A percentile compares a stretch with the other conserved stretches of the same genome.
Conservation (phyloP, 2,888 invertebrate species). For the Philopedon plagiatum region DNA sequence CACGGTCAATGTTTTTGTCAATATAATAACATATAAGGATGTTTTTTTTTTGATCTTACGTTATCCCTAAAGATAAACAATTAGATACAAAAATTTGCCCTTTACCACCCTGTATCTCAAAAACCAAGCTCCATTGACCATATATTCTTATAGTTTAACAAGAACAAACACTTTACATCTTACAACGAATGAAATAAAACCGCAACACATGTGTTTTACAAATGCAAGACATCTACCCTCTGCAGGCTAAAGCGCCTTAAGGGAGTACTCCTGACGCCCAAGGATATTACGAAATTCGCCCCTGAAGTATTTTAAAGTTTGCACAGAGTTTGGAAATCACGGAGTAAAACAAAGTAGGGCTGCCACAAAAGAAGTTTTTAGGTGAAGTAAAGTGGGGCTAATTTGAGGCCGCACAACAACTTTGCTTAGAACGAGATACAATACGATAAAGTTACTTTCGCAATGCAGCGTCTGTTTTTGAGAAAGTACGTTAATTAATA, state of each 20-base stretch:
- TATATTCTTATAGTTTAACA: no score
- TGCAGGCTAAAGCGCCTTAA: background rate
- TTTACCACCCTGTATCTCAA: no score
- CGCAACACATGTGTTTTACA: background rate
- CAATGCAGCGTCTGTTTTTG: background rate
- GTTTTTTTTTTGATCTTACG: no score
- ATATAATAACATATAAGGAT: no score
- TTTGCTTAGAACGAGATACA: background rate
- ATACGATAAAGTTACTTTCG: background rate
- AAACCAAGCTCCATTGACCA: no score
- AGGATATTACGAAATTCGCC: background rate
- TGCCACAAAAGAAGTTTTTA: background rate
- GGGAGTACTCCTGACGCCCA: background rate
- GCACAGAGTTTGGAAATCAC: background rate
- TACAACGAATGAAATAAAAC: no score
- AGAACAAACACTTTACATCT: no score
- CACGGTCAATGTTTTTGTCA: no score
- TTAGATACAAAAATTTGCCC: no score
- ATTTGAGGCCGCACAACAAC: background rate
- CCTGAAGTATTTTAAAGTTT: constrained; percentile 5
- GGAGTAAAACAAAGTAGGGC: background rate
- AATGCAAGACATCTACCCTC: background rate
- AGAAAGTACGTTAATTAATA: background rate
- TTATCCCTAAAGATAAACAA: no score
- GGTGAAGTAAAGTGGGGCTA: background rate